phyloP scores from a whole-genome alignment of 2,113 vertebrate genomes.

The Chionomys nivalis region DNA sequence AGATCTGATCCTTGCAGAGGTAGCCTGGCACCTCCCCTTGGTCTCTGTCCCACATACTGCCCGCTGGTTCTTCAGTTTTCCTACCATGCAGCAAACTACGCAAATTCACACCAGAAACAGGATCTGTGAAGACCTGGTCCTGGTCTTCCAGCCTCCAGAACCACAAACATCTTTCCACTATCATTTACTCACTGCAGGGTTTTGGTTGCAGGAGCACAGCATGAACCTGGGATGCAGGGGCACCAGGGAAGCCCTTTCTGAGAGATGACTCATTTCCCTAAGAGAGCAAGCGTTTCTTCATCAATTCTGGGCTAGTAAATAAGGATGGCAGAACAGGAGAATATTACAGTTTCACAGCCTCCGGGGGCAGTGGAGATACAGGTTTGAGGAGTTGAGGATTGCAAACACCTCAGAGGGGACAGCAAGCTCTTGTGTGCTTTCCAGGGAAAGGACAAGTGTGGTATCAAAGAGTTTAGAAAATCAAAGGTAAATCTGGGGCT shows the following conservation, averaged over 20 bases:
- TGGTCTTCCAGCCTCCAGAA: neutral
- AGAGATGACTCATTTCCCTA: neutral
- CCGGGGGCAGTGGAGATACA: neutral
- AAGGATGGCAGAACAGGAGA: neutral
- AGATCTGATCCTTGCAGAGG: neutral
- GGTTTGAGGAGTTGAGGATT: neutral
- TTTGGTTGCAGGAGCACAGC: neutral
- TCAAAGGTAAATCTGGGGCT: neutral
- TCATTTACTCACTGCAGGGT: neutral
- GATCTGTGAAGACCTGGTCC: neutral
- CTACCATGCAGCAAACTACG: neutral
- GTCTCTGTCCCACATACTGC: neutral
- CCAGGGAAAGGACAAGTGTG: fast-evolving
- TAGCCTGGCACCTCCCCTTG: neutral
- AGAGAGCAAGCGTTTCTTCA: neutral
- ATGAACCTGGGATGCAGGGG: neutral
- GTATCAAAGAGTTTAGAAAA: neutral
- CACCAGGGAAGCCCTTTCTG: neutral
- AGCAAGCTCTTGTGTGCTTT: neutral
- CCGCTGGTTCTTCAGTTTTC: neutral
- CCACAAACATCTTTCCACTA: neutral
- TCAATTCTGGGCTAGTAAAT: neutral
- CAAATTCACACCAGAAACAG: neutral
- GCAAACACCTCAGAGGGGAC: neutral
- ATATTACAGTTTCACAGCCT: neutral